Base-by-base conservation (phyloP, 2,113 vertebrate genomes). In the Platysteira castanea region DNA sequence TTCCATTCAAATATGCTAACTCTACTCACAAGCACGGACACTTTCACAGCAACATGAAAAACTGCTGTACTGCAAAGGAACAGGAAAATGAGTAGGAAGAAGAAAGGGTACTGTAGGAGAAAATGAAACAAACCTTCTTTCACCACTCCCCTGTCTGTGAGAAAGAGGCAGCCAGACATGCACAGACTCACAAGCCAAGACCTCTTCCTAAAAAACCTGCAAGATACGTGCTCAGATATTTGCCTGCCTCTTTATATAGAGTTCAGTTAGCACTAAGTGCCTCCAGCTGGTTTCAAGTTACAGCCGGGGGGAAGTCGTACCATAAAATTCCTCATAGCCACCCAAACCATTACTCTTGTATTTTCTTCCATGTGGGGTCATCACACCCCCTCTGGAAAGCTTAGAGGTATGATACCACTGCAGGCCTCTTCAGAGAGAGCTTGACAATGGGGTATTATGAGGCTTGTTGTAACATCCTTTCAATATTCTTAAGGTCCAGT, bases 401-500 rank as follows among this genome's bases (percentile, higher is more conserved):
- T 71, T 23, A 79, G 93, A 76, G 95, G 76, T 89, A 65, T 13
- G 93, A 84, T 69, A 89, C 26, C 89, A 89, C 81, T 19, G 65
- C 91, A 96, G 96, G 93, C 91, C 85, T 83, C 94, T 94, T 96
- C 95, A 96, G 91, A 96, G 87, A 82, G 81, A 65, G 81, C 61
- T 70, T 78, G 49, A 96, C 95, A 97, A 97, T 96, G 74, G 87
- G 12, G 65, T 73, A 96, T 96, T 97, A 95, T 96, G 57, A 82
- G 67, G 84, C 89, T 65, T 39, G 94, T 94, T 97, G 95, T 96
- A 97, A 93, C 89, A 89, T 91, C 91, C 87, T 96, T 96, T 95
- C 95, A 96, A 87, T 73, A 79, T 89, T 73, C 94, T 93, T 96
- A 93, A 96, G 96, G 95, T 96, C 95, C 95, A 96, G 84, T 95